Evolutionary conservation across 2,797 vertebrate species (phyloP), one percentile per base, ranked within the genome.

Genomic region (Chlorospingus semifuscus): DNA sequence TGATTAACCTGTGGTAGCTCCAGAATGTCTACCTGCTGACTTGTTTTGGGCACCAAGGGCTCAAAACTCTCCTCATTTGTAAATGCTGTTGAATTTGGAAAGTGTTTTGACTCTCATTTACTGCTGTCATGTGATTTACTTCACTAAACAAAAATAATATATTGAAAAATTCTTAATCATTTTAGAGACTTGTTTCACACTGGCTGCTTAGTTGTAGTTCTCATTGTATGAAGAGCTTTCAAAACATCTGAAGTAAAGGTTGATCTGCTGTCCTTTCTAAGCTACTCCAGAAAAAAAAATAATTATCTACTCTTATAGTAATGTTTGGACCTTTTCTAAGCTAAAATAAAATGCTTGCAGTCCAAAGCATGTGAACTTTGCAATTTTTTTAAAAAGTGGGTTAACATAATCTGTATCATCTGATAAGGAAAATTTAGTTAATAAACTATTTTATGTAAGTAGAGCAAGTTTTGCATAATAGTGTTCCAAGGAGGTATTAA

Each of bases 1-100:
- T 96, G 60, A 95, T 97, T 96, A 96, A 96, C 87, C 63, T 46
- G 55, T 53, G 64, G 26, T 56, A 88, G 86, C 57, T 89, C 50
- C 52, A 87, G 63, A 79, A 83, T 72, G 69, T 46, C 9, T 86
- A 64, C 55, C 61, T 80, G 83, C 56, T 94, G 63, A 93, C 81
- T 74, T 44, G 20, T 20, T 50, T 88, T 72, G 70, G 46, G 47
- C 46, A 80, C 16, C 18, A 72, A 39, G 23, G 23, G 21, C 63
- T 92, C 42, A 37, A 79, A 83, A 49, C 34, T 59, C 59, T 88
- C 18, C 59, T 87, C 22, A 63, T 57, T 87, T 72, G n/a, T 74
- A 77, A 93, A 53, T 6, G 12, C 46, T 66, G 9, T 60, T 79
- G 61, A 82, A 65, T 60, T 79, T 89, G 41, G 57, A 59, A 84